Evolutionary conservation across 2,113 vertebrate species (phyloP).

Genomic region (Saimiri boliviensis): DNA sequence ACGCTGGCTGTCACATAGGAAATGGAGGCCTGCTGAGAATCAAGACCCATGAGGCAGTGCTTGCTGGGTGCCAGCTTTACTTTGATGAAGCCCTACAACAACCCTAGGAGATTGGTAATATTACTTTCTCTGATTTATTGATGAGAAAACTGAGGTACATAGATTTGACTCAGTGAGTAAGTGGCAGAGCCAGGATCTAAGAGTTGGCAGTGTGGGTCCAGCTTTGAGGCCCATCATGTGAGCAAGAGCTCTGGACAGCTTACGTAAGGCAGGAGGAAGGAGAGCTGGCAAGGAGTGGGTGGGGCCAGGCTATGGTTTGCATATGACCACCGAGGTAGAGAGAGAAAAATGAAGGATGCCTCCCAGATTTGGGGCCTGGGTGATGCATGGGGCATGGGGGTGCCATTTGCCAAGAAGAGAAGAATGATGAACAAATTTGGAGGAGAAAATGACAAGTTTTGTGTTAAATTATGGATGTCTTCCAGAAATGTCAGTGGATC

Average conservation of each 20-base stretch:
- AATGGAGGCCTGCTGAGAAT: neutral
- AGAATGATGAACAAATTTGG: neutral
- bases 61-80: neutral
- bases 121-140: neutral
- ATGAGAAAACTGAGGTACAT: neutral
- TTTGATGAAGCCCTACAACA: neutral
- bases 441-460: neutral
- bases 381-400: accelerated
- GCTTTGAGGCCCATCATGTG: neutral
- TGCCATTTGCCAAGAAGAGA: neutral
- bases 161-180: neutral
- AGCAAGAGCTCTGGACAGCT: neutral
- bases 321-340: neutral
- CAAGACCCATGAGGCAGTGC: too few species aligned
- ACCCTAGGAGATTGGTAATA: neutral
- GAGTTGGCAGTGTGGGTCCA: neutral
- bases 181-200: neutral
- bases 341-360: neutral
- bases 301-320: neutral
- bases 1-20: too few species aligned
- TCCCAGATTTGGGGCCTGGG: too few species aligned
- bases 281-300: neutral
- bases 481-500: neutral
- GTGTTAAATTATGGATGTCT: neutral
- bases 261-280: neutral